Evolutionary conservation across 1,140 invertebrate species (phyloP), one percentile per base, ranked within the genome.

Genomic region (Drosophila obscura): DNA sequence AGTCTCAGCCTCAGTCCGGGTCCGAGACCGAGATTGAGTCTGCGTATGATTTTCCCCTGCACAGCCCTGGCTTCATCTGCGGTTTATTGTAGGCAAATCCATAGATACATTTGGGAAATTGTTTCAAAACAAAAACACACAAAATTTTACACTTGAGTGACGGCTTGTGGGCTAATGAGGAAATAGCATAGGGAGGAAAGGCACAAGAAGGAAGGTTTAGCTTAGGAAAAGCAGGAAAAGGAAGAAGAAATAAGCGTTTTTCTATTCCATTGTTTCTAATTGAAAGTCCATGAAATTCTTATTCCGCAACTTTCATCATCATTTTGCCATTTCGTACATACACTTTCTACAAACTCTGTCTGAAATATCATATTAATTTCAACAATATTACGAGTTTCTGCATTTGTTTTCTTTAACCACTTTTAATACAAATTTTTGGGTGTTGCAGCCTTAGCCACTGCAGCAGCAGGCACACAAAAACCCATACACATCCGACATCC

Each of bases 141-240:
- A 41, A 73, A 90, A 90, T 90, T 90, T 90, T 64, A 85, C 85
- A 90, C 81, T 85, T 73, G 78, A 59, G 39, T 90, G 75, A 15
- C 46, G 53, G 55, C 63, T 56, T 55, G 43, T 52, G 55, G 35
- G 51, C 58, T 79, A 82, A 78, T 79, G 78, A 78, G 64, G 39
- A 50, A 58, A 58, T 58, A 15, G 2, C n/a, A 43, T 68, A 49
- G 44, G 15, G 3, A 16, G 22, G 28, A 16, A 6, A 28, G 53
- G 11, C 9, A 44, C n/a, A 13, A 16, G 31, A 51, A 24, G 35
- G 26, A 16, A 16, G 39, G 43, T 26, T 35, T n/a, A 24, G 5
- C 31, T 26, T 24, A 22, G 35, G 7, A 31, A 26, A 24, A 13
- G 35, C 35, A 13, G 11, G 35, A 13, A 9, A 44, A 22, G 63